A percentile compares a stretch with the other conserved stretches of the same genome.
phyloP scores from a whole-genome alignment of 2,888 invertebrate genomes.

The Caenorhabditis sp. region DNA sequence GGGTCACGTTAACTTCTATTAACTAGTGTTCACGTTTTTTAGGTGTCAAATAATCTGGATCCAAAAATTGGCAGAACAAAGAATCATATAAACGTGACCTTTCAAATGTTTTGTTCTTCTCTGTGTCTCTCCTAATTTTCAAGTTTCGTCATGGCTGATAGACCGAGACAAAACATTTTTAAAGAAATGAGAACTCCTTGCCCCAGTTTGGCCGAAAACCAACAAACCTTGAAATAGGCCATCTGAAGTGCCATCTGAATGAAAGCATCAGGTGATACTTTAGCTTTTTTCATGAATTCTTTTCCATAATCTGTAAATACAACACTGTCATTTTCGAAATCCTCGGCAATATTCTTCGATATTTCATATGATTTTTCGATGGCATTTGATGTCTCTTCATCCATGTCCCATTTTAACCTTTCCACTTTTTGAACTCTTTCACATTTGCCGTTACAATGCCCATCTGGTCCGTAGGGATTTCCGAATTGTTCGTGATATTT shows the following conservation, averaged over 20 bases:
- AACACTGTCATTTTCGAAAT: constrained; percentile 86
- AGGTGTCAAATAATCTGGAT: too few relatives aligned
- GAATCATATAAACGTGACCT: too few relatives aligned
- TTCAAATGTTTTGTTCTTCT: too few relatives aligned
- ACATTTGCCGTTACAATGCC: constrained; percentile 56
- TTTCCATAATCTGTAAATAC: constrained; percentile 84
- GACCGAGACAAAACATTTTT: too few relatives aligned
- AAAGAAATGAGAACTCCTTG: too few relatives aligned
- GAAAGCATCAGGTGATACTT: constrained; percentile 93
- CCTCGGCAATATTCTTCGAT: constrained; percentile 81
- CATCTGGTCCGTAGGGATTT: constrained; percentile 56
- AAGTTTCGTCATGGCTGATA: too few relatives aligned
- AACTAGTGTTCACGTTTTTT: too few relatives aligned
- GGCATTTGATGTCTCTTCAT: constrained; percentile 47
- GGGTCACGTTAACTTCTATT: too few relatives aligned
- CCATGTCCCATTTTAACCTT: constrained; percentile 85
- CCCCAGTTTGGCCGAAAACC: too few relatives aligned
- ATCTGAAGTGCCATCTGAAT: constrained; percentile 94
- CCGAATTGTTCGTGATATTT: constrained; percentile 61
- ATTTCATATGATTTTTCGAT: constrained; percentile 53
- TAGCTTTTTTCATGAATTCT: constrained; percentile 89
- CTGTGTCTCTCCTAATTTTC: too few relatives aligned
- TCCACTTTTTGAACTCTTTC: constrained; percentile 80
- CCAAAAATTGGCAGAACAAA: too few relatives aligned
- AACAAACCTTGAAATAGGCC: constrained; percentile 85